These are phyloP conservation scores for Diadegma fenestrale DNA, from an alignment of 2,888 invertebrate genomes.

Conservation along the genomic window DNA sequence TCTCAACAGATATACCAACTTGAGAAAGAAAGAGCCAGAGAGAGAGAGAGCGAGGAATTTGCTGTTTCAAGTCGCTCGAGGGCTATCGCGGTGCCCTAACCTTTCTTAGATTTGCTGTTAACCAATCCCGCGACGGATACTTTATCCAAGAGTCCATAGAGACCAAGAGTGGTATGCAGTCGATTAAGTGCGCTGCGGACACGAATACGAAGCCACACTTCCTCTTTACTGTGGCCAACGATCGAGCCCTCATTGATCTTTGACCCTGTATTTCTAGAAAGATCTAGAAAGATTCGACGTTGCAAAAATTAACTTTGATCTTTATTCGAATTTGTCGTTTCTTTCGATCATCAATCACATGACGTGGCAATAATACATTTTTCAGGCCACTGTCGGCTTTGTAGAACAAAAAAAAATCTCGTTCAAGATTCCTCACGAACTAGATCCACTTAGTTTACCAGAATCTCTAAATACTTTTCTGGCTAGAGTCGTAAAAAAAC, in stretches of 20 bases:
- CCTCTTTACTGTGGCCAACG: conserved; percentile 6
- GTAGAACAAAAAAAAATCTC: not conserved
- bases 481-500: not conserved
- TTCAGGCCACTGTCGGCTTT: not conserved
- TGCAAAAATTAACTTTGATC: not conserved
- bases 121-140: conserved; percentile 34
- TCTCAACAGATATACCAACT: not conserved
- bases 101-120: conserved; percentile 25
- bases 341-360: not conserved
- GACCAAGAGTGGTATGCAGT: conserved; percentile 11
- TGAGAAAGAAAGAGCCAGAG: not conserved
- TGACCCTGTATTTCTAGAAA: not conserved
- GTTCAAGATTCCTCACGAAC: not conserved
- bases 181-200: conserved; percentile 3
- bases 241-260: not conserved
- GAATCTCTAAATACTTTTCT: not conserved
- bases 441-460: not conserved
- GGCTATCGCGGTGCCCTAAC: conserved; percentile 34
- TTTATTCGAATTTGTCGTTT: not conserved
- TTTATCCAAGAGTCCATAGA: conserved; percentile 9
- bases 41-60: not conserved
- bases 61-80: conserved; percentile 9
- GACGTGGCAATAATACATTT: not conserved
- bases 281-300: not conserved
- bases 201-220: conserved; percentile 10